A percentile compares a stretch with the other conserved stretches of the same genome.
These are phyloP conservation scores for Drosophila gaucha DNA, from an alignment of 2,888 invertebrate genomes.

Conservation along the genomic window DNA sequence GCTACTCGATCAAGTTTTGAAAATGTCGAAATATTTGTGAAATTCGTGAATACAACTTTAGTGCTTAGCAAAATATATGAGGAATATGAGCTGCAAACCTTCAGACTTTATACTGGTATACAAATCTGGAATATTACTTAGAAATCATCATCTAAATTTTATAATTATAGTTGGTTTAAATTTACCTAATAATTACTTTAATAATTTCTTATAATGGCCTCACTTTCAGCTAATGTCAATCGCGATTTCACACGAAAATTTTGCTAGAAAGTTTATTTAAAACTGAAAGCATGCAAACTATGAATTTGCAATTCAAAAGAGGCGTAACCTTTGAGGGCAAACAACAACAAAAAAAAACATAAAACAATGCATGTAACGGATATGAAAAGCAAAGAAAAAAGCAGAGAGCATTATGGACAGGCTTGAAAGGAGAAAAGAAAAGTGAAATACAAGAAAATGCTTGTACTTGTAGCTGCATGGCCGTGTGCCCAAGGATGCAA, in stretches of 20 bases:
- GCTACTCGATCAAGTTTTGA: conserved; percentile 5
- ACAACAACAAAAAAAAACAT: not conserved
- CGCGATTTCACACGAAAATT: not conserved
- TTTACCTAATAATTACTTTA: not conserved
- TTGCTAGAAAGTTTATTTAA: not conserved
- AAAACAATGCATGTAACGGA: conserved; percentile 17
- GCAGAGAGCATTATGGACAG: conserved; percentile 20
- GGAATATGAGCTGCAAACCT: no score
- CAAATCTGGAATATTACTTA: no score
- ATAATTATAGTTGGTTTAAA: no score
- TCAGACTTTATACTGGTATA: no score
- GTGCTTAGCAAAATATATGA: not conserved
- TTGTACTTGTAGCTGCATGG: not conserved
- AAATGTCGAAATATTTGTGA: not conserved
- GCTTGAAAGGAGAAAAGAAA: conserved; percentile 20
- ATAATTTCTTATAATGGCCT: not conserved
- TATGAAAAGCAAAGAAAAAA: conserved; percentile 1
- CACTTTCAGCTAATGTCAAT: conserved; percentile 4
- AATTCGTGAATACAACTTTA: not conserved
- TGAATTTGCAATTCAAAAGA: conserved; percentile 49
- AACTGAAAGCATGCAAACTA: conserved; percentile 34
- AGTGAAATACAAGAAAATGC: conserved; percentile 32
- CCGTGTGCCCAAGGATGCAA: conserved; percentile 22
- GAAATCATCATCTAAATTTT: no score
- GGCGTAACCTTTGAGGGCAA: conserved; percentile 27